phyloP scores from a whole-genome alignment of 2,888 invertebrate species.

The Villa cingulata region DNA sequence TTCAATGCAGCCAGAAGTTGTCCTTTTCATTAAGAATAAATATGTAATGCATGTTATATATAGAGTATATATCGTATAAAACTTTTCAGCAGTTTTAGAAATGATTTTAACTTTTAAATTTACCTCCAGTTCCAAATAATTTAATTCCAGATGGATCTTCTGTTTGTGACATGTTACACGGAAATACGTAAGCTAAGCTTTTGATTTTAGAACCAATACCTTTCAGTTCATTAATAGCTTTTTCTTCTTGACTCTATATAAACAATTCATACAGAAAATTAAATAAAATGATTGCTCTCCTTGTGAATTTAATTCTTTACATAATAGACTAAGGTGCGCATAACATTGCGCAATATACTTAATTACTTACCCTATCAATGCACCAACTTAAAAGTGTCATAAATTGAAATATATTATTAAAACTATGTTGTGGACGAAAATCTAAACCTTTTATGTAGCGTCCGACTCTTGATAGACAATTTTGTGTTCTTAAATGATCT shows the following conservation, averaged over 20 bases:
- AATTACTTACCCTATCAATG: slow-evolving; percentile 44
- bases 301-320: too few relatives aligned
- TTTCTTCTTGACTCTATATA: slow-evolving; percentile 9
- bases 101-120: too few relatives aligned
- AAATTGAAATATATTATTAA: slow-evolving; percentile 71
- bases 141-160: slow-evolving; percentile 47
- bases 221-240: slow-evolving; percentile 22
- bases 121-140: slow-evolving; percentile 64
- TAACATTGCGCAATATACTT: too few relatives aligned
- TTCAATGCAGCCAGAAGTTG: slow-evolving; percentile 51
- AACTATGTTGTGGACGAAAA: slow-evolving; percentile 60
- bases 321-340: too few relatives aligned
- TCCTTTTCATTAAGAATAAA: slow-evolving; percentile 23
- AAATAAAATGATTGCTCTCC: too few relatives aligned
- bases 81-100: too few relatives aligned
- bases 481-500: slow-evolving; percentile 58
- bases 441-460: slow-evolving; percentile 49
- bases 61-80: background rate
- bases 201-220: slow-evolving; percentile 46
- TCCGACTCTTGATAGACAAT: slow-evolving; percentile 56
- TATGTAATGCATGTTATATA: background rate
- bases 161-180: slow-evolving; percentile 54
- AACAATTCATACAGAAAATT: background rate
- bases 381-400: slow-evolving; percentile 69
- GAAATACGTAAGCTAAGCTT: slow-evolving; percentile 55